Percentiles rank a stretch among this genome's conserved stretches.
phyloP scores from a whole-genome alignment of 2,888 invertebrate species.

The Proisotoma minuta region DNA sequence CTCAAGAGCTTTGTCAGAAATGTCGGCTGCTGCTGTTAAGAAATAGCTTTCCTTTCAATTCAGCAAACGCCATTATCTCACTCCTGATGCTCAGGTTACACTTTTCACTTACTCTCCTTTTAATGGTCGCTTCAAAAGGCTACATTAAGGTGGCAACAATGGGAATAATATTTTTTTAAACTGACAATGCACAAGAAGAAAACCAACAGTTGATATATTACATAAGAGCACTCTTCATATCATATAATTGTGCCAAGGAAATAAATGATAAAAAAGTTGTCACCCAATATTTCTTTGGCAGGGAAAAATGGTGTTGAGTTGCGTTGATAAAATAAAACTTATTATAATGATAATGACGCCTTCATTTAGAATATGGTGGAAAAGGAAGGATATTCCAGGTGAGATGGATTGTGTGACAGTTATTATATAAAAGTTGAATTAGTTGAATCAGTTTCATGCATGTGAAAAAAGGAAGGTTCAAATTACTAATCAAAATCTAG shows the following conservation, averaged over 20 bases:
- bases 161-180: background rate
- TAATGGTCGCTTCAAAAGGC: background rate
- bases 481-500: no score
- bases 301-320: background rate
- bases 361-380: no score
- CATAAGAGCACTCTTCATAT: no score
- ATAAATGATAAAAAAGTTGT: background rate
- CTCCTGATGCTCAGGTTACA: background rate
- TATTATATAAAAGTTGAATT: background rate
- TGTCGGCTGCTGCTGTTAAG: background rate
- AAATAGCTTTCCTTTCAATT: conserved; percentile 1
- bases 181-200: background rate
- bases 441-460: background rate
- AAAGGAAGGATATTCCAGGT: no score
- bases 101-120: background rate
- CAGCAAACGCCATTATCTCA: background rate
- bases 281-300: background rate
- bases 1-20: no score
- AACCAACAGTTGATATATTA: background rate
- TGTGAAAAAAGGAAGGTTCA: no score
- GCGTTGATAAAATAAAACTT: conserved; percentile 1
- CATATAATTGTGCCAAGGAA: background rate
- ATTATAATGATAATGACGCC: no score
- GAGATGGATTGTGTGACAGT: no score
- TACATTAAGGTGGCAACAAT: background rate